These are phyloP conservation scores for Manis crassicaudata DNA, from an alignment of 2,797 vertebrate genomes.

Conservation along the genomic window DNA sequence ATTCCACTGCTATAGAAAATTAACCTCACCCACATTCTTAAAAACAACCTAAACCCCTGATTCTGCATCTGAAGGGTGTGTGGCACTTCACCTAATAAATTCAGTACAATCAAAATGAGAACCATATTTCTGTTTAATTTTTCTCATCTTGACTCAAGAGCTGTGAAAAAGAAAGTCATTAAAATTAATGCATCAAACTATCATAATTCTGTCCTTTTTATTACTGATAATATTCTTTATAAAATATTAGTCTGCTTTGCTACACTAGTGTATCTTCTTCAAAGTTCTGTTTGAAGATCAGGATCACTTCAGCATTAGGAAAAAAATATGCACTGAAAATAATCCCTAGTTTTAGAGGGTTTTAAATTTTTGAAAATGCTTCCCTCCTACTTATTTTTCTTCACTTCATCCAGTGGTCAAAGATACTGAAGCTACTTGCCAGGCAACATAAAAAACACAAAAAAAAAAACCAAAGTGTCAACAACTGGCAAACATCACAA, in stretches of 20 bases:
- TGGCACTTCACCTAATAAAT: slow-evolving; percentile 38
- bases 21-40: slow-evolving; percentile 27
- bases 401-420: slow-evolving; percentile 41
- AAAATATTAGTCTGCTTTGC: slow-evolving; percentile 83
- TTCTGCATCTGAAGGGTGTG: not conserved
- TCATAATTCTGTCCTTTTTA: slow-evolving; percentile 84
- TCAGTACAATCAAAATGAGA: slow-evolving; percentile 69
- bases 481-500: slow-evolving; percentile 45
- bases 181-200: slow-evolving; percentile 85
- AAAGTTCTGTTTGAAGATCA: slow-evolving; percentile 82
- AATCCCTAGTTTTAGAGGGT: slow-evolving; percentile 66
- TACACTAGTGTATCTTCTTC: slow-evolving; percentile 77
- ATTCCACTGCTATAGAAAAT: slow-evolving; percentile 39
- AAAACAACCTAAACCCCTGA: not conserved
- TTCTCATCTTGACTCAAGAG: slow-evolving; percentile 78
- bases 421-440: slow-evolving; percentile 58
- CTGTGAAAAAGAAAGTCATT: slow-evolving; percentile 81
- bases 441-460: not conserved
- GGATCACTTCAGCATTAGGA: slow-evolving; percentile 78
- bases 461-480: not conserved
- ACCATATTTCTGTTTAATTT: slow-evolving; percentile 74
- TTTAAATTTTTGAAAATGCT: slow-evolving; percentile 73
- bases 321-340: slow-evolving; percentile 79
- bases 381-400: slow-evolving; percentile 66
- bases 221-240: slow-evolving; percentile 82